A percentile compares a stretch with the other conserved stretches of the same genome.
These are phyloP conservation scores for Lycaon pictus DNA, from an alignment of 2,113 vertebrate species.

Conservation along the genomic window DNA sequence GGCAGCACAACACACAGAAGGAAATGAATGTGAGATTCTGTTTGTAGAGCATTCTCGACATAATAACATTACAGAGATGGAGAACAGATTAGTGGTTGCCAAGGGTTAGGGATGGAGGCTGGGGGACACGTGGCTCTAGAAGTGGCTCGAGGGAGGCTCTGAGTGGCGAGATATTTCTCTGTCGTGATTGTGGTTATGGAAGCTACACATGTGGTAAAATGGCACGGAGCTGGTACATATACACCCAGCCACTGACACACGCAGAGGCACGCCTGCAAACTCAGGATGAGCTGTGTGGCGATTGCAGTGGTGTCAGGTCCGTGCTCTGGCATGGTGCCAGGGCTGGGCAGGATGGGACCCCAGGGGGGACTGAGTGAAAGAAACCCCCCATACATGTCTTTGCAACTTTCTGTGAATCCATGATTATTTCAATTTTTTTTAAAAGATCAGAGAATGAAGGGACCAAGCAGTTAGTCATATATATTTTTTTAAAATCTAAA, in stretches of 20 bases:
- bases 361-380: not conserved
- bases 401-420: not conserved
- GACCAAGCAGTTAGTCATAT: slow-evolving; percentile 6
- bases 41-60: not conserved
- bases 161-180: not conserved
- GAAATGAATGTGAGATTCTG: not conserved
- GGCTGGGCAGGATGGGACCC: not conserved
- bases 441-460: not conserved
- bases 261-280: not conserved
- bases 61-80: not conserved
- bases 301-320: no score
- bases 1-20: not conserved
- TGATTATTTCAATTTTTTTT: not conserved
- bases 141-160: not conserved
- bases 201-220: not conserved
- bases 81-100: not conserved
- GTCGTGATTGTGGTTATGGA: not conserved
- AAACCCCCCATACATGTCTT: not conserved
- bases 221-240: not conserved
- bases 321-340: not conserved
- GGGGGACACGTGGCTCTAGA: not conserved
- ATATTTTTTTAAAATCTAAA: not conserved
- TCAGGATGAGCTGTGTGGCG: no score
- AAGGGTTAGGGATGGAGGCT: not conserved
- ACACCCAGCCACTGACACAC: no score